A percentile compares a stretch with the other conserved stretches of the same genome.
Conservation (phyloP, 2,888 invertebrate species). For the Athrips mouffetella region DNA sequence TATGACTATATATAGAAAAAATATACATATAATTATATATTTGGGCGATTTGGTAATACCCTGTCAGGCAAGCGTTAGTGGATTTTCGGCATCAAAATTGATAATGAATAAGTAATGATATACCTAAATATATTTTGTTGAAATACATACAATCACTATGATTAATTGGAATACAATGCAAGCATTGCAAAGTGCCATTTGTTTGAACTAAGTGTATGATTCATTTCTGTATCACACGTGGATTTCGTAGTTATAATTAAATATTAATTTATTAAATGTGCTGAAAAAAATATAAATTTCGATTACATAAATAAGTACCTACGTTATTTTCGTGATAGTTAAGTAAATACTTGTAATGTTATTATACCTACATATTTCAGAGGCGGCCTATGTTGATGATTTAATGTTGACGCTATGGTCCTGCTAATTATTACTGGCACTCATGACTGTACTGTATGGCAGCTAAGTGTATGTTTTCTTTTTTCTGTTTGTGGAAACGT, state of each 20-base stretch:
- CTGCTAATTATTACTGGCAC: slow-evolving; percentile 48
- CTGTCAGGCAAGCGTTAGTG: slow-evolving; percentile 83
- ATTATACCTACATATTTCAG: slow-evolving; percentile 49
- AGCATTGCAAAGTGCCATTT: slow-evolving; percentile 73
- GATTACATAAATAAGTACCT: slow-evolving; percentile 66
- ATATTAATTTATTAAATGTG: slow-evolving; percentile 58
- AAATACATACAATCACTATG: slow-evolving; percentile 40
- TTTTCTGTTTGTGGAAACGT: too few relatives aligned
- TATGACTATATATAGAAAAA: slow-evolving; percentile 77
- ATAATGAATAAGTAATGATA: slow-evolving; percentile 30
- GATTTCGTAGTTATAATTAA: slow-evolving; percentile 55
- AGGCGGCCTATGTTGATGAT: slow-evolving; percentile 63
- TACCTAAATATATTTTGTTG: slow-evolving; percentile 49
- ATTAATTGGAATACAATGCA: slow-evolving; percentile 66
- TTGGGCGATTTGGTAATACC: slow-evolving; percentile 83
- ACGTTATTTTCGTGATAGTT: slow-evolving; percentile 74
- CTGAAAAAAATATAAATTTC: slow-evolving; percentile 58
- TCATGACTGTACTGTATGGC: slow-evolving; percentile 52
- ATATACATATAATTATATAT: slow-evolving; percentile 75
- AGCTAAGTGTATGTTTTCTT: too few relatives aligned
- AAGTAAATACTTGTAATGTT: slow-evolving; percentile 65
- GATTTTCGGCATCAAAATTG: slow-evolving; percentile 73
- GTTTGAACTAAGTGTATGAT: slow-evolving; percentile 34
- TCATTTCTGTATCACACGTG: slow-evolving; percentile 44
- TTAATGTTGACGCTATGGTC: slow-evolving; percentile 35